A percentile compares a stretch with the other conserved stretches of the same genome.
Conservation (phyloP, 2,797 vertebrate species). For the Liasis olivaceus region DNA sequence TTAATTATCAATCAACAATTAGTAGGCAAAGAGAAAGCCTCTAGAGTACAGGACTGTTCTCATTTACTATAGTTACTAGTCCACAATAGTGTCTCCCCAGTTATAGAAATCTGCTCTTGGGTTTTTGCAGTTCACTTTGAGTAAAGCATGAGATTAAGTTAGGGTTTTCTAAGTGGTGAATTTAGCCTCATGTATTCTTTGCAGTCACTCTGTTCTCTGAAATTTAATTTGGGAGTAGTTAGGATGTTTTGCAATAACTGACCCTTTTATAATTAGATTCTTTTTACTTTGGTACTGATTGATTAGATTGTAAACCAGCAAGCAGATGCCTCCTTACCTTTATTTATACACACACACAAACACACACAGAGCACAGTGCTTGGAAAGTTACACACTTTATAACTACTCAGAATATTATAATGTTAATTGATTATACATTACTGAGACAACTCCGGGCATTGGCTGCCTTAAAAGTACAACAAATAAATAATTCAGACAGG, state of each 20-base stretch:
- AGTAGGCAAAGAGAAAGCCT: rapidly evolving
- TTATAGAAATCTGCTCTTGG: background rate
- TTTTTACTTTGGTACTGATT: background rate
- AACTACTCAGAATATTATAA: background rate
- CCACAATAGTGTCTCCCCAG: background rate
- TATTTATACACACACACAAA: background rate
- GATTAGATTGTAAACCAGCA: background rate
- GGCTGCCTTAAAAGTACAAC: no score
- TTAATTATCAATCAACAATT: background rate
- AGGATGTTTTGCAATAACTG: background rate
- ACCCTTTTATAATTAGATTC: background rate
- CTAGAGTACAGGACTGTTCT: background rate
- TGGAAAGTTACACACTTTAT: background rate
- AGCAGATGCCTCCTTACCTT: background rate
- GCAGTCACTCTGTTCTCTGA: background rate
- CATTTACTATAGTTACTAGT: background rate
- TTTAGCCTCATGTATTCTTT: background rate
- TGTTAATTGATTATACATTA: no score
- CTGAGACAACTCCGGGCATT: no score
- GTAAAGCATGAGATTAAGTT: background rate
- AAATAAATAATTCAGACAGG: background rate
- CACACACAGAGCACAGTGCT: background rate
- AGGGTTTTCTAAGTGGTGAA: background rate
- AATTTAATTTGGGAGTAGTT: background rate
- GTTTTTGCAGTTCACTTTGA: background rate